Percentiles rank a stretch among this genome's conserved stretches.
Conservation (phyloP, 2,113 vertebrate species). For the Siphamia tubifer region DNA sequence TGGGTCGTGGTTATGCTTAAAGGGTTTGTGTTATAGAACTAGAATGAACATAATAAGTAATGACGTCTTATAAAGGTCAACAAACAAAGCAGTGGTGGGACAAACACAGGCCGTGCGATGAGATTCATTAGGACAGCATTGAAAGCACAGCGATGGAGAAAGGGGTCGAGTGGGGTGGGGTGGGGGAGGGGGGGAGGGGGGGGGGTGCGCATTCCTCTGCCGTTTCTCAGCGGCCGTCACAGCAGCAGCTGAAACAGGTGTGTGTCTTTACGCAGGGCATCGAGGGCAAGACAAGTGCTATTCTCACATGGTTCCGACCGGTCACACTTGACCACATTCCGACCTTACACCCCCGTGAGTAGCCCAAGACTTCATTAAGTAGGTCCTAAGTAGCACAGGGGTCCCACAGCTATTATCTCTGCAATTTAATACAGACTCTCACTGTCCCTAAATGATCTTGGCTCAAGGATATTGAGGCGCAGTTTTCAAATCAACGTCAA, state of each 20-base stretch:
- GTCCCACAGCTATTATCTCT: slow-evolving; percentile 49
- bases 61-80: slow-evolving; percentile 72
- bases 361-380: slow-evolving; percentile 44
- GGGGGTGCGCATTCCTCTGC: slow-evolving; percentile 27
- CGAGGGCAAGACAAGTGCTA: slow-evolving; percentile 46
- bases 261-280: slow-evolving; percentile 45
- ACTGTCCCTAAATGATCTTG: slow-evolving; percentile 23
- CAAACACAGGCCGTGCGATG: slow-evolving; percentile 55
- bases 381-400: slow-evolving; percentile 25
- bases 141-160: slow-evolving; percentile 11
- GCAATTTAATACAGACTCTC: slow-evolving; percentile 28
- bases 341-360: slow-evolving; percentile 45
- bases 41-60: slow-evolving; percentile 66
- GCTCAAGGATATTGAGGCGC: slow-evolving; percentile 41
- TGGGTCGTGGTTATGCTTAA: slow-evolving; percentile 1
- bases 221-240: slow-evolving; percentile 42
- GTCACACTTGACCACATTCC: slow-evolving; percentile 66
- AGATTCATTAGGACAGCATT: slow-evolving; percentile 63
- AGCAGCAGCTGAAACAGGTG: slow-evolving; percentile 75
- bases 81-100: slow-evolving; percentile 62
- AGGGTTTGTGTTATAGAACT: slow-evolving; percentile 39
- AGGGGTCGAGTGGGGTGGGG: neutral
- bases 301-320: slow-evolving; percentile 53
- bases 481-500: slow-evolving; percentile 24
- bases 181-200: neutral